Evolutionary conservation across 2,113 vertebrate species (phyloP).

Genomic region (Ursus arctos): DNA sequence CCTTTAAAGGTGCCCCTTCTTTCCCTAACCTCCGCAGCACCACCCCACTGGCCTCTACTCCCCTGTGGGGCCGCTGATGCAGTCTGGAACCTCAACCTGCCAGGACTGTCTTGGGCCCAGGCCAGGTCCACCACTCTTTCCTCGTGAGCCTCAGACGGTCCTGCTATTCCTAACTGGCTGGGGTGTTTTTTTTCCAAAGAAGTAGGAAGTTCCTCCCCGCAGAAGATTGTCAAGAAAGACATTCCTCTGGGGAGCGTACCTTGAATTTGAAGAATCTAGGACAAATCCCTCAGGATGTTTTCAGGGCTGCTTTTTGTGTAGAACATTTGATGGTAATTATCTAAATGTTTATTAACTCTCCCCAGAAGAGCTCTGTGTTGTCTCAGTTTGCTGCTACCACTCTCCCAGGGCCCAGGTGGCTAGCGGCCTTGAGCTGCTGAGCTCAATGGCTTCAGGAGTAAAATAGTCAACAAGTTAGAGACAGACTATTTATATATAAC

Average conservation of each 20-base stretch:
- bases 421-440: neutral
- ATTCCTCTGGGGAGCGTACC: neutral
- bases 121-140: neutral
- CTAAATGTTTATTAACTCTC: neutral
- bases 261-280: constrained; percentile 4
- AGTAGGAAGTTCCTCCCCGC: neutral
- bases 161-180: neutral
- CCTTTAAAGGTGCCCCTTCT: neutral
- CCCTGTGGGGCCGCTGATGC: neutral
- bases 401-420: neutral
- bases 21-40: neutral
- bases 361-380: neutral
- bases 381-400: neutral
- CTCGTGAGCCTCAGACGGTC: neutral
- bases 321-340: neutral
- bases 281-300: neutral
- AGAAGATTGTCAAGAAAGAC: neutral
- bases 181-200: neutral
- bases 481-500: neutral
- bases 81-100: neutral
- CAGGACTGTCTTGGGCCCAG: neutral
- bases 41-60: neutral
- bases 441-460: neutral
- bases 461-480: neutral
- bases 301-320: neutral